Evolutionary conservation across 1,140 invertebrate genomes (phyloP), one percentile per base, ranked within the genome.

Genomic region (Streblospio benedicti): DNA sequence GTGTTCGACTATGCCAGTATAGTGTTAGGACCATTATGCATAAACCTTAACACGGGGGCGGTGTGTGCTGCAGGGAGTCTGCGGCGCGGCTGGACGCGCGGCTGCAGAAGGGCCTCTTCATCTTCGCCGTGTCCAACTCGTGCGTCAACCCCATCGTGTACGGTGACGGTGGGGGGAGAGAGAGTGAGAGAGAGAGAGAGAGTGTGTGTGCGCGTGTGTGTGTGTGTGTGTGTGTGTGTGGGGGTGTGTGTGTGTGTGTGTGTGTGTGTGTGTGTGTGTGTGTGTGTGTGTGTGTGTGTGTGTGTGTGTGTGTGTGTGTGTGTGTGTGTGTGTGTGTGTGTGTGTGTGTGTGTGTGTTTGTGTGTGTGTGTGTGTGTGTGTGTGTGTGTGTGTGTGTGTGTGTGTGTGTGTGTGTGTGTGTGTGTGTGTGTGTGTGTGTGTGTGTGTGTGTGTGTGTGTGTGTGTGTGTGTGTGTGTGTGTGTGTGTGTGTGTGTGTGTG

Each of bases 71-170:
- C 64, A 76, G 83, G 51, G 77, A 83, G 4, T 87, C 86, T 0
- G 87, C 88, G 0, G 76, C 77, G 38, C 79, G 85, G 65, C 79
- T 93, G 6, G 88, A 93, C 72, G 84, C 84, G 6, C 81, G 86
- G 51, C 82, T 96, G 35, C 89, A 93, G 73, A 87, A 85, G 67
- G 87, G 83, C 0, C 81, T 97, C 59, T 94, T 94, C 76, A 80
- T 96, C 30, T 96, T 96, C 73, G 93, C 93, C 0, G 91, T 90
- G 59, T 92, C 92, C n/a, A 97, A 96, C 76, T 94, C 89, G 0
- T 91, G 89, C 70, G 88, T 91, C 75, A 91, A 93, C 75, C 90
- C 90, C 0, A 74, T 90, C 25, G 85, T 90, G 4, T 91, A 90
- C 67, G 88, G 88, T 61, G 69, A 65, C 25, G 25, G 45, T 49